Evolutionary conservation across 92 coral and sea anemone genomes (phyloP).

Genomic region (Scolanthus callimorphus): DNA sequence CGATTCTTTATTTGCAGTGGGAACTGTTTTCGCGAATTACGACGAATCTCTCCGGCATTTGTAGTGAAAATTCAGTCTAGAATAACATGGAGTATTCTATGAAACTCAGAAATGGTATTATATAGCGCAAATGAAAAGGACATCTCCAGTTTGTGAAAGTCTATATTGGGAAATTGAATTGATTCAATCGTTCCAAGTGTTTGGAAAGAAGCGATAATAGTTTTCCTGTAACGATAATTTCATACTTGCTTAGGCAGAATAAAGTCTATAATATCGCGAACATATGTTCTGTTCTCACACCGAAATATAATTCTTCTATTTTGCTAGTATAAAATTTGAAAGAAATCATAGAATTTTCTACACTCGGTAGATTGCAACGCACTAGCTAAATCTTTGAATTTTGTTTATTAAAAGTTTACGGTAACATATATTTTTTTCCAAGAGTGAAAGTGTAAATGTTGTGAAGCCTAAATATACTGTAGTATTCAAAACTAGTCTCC

Average conservation of each 20-base stretch:
- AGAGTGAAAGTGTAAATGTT: not conserved
- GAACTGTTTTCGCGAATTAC: slow-evolving; percentile 72
- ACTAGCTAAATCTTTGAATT: not conserved
- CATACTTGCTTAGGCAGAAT: no score
- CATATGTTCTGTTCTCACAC: not conserved
- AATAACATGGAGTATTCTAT: not conserved
- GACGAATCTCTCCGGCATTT: slow-evolving; percentile 8
- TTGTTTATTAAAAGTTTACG: not conserved
- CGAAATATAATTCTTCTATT: no score
- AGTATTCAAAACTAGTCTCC: no score
- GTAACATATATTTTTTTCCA: not conserved
- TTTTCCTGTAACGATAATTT: no score
- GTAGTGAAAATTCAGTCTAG: not conserved
- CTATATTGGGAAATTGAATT: not conserved
- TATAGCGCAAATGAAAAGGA: not conserved
- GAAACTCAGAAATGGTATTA: no score
- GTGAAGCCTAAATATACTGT: not conserved
- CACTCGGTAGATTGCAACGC: not conserved
- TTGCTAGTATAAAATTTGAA: not conserved
- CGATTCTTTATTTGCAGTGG: slow-evolving; percentile 75
- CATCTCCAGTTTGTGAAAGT: not conserved
- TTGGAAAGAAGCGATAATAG: no score
- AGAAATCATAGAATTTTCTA: not conserved
- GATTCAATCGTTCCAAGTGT: no score
- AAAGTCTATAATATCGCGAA: not conserved